Base-by-base conservation (phyloP, 2,888 invertebrate genomes). In the Acronicta leporina region DNA sequence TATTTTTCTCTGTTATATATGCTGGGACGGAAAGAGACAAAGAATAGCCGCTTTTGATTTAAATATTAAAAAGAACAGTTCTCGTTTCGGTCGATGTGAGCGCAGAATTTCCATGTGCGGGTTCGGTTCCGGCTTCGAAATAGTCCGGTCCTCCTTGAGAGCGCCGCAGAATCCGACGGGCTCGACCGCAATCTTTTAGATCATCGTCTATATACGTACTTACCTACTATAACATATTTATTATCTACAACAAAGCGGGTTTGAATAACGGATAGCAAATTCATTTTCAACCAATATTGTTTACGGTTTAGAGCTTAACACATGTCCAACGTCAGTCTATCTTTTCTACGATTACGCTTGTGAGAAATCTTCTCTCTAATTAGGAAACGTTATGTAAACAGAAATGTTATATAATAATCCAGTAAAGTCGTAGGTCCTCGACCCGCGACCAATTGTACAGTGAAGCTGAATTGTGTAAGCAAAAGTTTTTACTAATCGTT, bases 131-230 rank as follows among this genome's bases (percentile, higher is more conserved):
- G 93, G 93, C 91, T 92, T 84, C 86, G 86, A 85, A 92, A 92
- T 89, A 87, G 88, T 73, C 93, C 87, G 87, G 93, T 93, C 92
- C 91, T 90, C 93, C 93, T 93, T 93, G 93, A 92, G 86, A 82
- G 81, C 83, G 83, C 72, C 80, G 81, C 83, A 83, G 85, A 84
- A 83, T 84, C 83, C 82, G 86, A 86, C 84, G 82, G 84, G 78
- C 83, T 73, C 82, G 82, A 80, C 84, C 84, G 81, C 88, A 88
- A 86, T 89, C 89, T 87, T 91, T 87, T 91, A 87, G 88, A 91
- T 87, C 90, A 87, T 88, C 89, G 84, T 73, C 68, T 83, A 65
- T 77, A 80, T 73, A 73, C 54, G 62, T 78, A 70, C 69, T 62
- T 59, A 73, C 71, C 61, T 62, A 73, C 74, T 73, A 74, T 73